A percentile compares a stretch with the other conserved stretches of the same genome.
Conservation (phyloP, 1,140 invertebrate species). For the Temnothorax nylanderi region DNA sequence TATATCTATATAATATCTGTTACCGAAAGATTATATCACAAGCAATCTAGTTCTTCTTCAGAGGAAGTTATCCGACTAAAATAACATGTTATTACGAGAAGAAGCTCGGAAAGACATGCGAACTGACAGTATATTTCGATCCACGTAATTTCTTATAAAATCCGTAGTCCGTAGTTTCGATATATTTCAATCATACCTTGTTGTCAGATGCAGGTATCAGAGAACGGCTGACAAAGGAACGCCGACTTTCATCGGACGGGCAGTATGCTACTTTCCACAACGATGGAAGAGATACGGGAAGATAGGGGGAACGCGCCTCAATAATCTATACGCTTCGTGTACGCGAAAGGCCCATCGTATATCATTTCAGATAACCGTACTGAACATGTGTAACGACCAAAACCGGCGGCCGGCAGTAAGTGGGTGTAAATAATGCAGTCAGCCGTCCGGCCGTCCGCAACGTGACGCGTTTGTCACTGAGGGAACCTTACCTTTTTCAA, state of each 20-base stretch:
- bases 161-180: neutral
- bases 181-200: constrained; percentile 34
- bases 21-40: neutral
- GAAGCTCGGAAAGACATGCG: neutral
- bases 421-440: constrained; percentile 59
- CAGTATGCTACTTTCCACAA: constrained; percentile 31
- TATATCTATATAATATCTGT: neutral
- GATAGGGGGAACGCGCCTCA: constrained; percentile 22
- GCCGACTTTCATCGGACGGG: constrained; percentile 42
- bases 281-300: neutral
- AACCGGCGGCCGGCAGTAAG: constrained; percentile 44
- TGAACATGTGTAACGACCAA: constrained; percentile 36
- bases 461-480: constrained; percentile 47
- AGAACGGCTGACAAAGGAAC: constrained; percentile 41
- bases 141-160: constrained; percentile 19
- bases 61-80: neutral
- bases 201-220: constrained; percentile 35
- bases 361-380: constrained; percentile 58
- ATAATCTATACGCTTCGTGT: constrained; percentile 42
- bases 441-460: constrained; percentile 40
- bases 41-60: neutral
- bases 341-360: constrained; percentile 32
- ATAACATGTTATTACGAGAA: constrained; percentile 17
- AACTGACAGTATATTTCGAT: constrained; percentile 2
- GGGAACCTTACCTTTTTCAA: constrained; percentile 25